These are phyloP conservation scores for Leuciscus idus DNA, from an alignment of 2,113 vertebrate species.

Conservation along the genomic window DNA sequence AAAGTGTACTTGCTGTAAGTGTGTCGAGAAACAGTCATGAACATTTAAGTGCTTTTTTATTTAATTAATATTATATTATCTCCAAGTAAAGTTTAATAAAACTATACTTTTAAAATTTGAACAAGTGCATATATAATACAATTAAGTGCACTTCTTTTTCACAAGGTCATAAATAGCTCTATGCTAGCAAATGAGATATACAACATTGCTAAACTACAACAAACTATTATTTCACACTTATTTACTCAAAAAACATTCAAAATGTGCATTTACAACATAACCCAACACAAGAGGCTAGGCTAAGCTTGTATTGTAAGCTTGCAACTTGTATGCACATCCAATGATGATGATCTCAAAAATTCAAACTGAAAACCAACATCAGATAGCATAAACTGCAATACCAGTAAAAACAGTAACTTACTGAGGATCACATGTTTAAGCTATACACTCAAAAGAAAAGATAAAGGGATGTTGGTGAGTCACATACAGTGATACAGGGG, in stretches of 20 bases:
- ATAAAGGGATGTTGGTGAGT: background rate
- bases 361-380: background rate
- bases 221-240: too few relatives aligned
- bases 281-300: too few relatives aligned
- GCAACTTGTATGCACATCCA: too few relatives aligned
- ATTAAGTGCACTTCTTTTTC: background rate
- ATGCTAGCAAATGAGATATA: background rate
- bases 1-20: too few relatives aligned
- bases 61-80: too few relatives aligned
- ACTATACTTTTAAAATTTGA: too few relatives aligned
- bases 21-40: too few relatives aligned
- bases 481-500: conserved; percentile 11
- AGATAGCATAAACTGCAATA: background rate
- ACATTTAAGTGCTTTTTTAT: too few relatives aligned
- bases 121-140: background rate
- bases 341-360: background rate
- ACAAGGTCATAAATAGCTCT: background rate
- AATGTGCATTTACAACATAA: too few relatives aligned
- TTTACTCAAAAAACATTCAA: too few relatives aligned
- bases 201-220: background rate
- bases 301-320: too few relatives aligned
- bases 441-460: background rate
- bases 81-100: too few relatives aligned
- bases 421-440: background rate
- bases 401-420: background rate